phyloP scores from a whole-genome alignment of 2,888 invertebrate genomes.

The Sceliomorpha sp. region DNA sequence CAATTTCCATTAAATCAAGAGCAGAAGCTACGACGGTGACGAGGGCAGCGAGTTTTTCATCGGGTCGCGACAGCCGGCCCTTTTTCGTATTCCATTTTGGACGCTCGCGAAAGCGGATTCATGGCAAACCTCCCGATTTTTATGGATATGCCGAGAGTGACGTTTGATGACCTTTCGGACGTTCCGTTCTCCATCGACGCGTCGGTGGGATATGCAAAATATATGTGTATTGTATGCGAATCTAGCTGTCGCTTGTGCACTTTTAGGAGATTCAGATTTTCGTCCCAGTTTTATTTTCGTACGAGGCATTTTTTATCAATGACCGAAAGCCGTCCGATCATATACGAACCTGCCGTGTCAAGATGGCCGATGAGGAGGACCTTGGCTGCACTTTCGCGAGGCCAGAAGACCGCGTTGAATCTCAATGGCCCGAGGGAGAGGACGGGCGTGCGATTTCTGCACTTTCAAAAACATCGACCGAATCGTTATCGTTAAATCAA shows the following conservation, averaged over 20 bases:
- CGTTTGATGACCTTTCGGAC: too few species aligned
- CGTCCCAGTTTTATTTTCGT: too few species aligned
- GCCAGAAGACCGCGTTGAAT: slow-evolving; percentile 70
- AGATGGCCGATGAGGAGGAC: slow-evolving; percentile 59
- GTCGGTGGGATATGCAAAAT: too few species aligned
- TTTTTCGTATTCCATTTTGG: slow-evolving; percentile 50
- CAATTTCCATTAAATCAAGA: slow-evolving; percentile 46
- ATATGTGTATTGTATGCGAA: too few species aligned
- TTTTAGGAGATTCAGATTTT: too few species aligned
- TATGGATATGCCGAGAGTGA: too few species aligned
- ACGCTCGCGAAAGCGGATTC: slow-evolving; percentile 30
- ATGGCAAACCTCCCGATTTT: slow-evolving; percentile 36
- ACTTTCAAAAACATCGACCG: slow-evolving; percentile 57
- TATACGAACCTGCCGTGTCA: slow-evolving; percentile 23
- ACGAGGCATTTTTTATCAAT: too few species aligned
- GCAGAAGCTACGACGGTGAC: slow-evolving; percentile 32
- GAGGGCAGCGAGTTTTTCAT: slow-evolving; percentile 55
- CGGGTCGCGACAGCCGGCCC: slow-evolving; percentile 32
- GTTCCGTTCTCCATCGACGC: slow-evolving; percentile 9
- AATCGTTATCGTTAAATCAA: slow-evolving; percentile 41
- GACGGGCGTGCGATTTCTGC: slow-evolving; percentile 45
- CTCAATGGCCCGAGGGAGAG: slow-evolving; percentile 64
- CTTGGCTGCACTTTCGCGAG: slow-evolving; percentile 74
- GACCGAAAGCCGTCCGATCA: background rate
- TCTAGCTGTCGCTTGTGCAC: too few species aligned